phyloP scores from a whole-genome alignment of 2,888 invertebrate genomes.

The Stenolophus ochropezus region DNA sequence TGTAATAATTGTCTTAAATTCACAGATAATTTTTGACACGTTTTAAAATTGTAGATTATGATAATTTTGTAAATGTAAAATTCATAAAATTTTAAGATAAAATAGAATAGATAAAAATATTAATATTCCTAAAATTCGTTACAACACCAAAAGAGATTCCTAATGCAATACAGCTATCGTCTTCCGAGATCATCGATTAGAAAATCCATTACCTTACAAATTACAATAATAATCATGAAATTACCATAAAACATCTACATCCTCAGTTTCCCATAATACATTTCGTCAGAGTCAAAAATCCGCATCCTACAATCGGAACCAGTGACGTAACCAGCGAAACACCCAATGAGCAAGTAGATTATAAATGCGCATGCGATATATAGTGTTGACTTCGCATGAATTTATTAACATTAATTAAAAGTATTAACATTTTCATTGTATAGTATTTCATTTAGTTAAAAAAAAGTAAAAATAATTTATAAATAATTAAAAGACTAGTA shows the following conservation, averaged over 20 bases:
- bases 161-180: background rate
- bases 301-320: conserved; percentile 19
- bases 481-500: no score
- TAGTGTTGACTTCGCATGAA: background rate
- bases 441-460: no score
- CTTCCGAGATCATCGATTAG: conserved; percentile 26
- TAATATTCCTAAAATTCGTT: conserved; percentile 20
- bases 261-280: conserved; percentile 21
- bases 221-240: conserved; percentile 22
- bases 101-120: background rate
- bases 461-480: no score
- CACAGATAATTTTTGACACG: no score
- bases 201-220: conserved; percentile 36
- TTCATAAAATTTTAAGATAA: background rate
- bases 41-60: no score
- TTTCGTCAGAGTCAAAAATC: conserved; percentile 36
- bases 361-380: background rate
- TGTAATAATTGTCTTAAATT: no score
- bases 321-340: conserved; percentile 21
- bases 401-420: no score
- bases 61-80: no score
- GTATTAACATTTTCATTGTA: no score
- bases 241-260: conserved; percentile 35
- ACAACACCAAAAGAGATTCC: background rate
- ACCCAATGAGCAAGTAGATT: conserved; percentile 35